Percentiles rank a stretch among this genome's conserved stretches.
Conservation (phyloP, 1,140 invertebrate genomes). For the Melanaphis sacchari region DNA sequence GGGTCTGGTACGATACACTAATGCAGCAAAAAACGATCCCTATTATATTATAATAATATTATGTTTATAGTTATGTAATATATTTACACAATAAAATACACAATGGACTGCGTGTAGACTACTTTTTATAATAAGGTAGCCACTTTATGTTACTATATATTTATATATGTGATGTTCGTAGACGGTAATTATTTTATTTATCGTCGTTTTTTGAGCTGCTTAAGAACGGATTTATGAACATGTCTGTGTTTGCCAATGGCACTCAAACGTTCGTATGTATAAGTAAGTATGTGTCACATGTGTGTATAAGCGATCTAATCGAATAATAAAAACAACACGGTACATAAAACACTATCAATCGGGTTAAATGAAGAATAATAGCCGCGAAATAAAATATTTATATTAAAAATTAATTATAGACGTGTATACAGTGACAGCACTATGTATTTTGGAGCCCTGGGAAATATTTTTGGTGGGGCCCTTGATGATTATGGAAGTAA, state of each 20-base stretch:
- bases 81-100: constrained; percentile 12
- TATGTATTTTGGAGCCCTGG: too few relatives aligned
- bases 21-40: neutral
- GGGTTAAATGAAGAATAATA: neutral
- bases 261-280: neutral
- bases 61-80: neutral
- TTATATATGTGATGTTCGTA: neutral
- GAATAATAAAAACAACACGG: neutral
- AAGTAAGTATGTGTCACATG: neutral
- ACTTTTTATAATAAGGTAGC: neutral
- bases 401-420: neutral
- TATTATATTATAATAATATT: neutral
- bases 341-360: neutral
- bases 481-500: too few relatives aligned
- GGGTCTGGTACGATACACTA: too few relatives aligned
- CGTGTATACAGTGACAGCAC: too few relatives aligned
- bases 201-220: neutral
- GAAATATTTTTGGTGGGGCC: too few relatives aligned
- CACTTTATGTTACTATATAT: neutral
- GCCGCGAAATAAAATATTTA: neutral
- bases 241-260: neutral
- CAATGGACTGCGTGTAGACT: neutral
- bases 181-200: neutral
- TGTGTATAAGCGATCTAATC: neutral
- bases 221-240: constrained; percentile 22